Conservation (phyloP, 1,140 invertebrate species). For the Drusus annulatus region DNA sequence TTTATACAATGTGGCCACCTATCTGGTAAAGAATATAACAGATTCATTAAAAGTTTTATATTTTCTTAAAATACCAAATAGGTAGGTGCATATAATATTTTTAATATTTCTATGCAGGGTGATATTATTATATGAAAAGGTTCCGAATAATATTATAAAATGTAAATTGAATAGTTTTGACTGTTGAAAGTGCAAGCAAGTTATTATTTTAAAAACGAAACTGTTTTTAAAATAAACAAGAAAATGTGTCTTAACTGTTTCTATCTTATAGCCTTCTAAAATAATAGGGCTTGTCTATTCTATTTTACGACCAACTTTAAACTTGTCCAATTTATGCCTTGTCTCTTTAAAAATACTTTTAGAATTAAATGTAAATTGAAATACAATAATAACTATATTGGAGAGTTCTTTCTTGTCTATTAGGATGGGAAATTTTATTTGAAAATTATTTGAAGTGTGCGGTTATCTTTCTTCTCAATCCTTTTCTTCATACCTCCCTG, state of each 20-base stretch:
- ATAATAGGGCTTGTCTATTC: background rate
- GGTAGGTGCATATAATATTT: too few relatives aligned
- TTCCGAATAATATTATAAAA: too few relatives aligned
- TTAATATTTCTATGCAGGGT: too few relatives aligned
- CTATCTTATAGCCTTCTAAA: background rate
- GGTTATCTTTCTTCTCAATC: background rate
- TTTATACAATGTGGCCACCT: too few relatives aligned
- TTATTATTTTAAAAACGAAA: conserved; percentile 32
- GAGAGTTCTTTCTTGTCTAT: too few relatives aligned
- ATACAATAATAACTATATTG: too few relatives aligned
- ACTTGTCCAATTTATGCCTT: background rate
- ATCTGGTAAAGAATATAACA: too few relatives aligned
- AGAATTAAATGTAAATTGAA: background rate
- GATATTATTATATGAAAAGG: too few relatives aligned
- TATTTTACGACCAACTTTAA: background rate
- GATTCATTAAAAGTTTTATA: too few relatives aligned
- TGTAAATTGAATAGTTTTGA: conserved; percentile 36
- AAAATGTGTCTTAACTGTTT: too few relatives aligned
- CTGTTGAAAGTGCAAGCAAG: conserved; percentile 60
- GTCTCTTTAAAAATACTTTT: background rate
- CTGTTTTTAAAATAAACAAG: conserved; percentile 6
- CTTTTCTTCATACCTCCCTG: conserved; percentile 4
- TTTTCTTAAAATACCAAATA: too few relatives aligned
- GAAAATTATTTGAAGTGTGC: conserved; percentile 6
- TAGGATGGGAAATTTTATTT: too few relatives aligned